Evolutionary conservation across 2,113 vertebrate genomes (phyloP).

Genomic region (Oenanthe oenanthe): DNA sequence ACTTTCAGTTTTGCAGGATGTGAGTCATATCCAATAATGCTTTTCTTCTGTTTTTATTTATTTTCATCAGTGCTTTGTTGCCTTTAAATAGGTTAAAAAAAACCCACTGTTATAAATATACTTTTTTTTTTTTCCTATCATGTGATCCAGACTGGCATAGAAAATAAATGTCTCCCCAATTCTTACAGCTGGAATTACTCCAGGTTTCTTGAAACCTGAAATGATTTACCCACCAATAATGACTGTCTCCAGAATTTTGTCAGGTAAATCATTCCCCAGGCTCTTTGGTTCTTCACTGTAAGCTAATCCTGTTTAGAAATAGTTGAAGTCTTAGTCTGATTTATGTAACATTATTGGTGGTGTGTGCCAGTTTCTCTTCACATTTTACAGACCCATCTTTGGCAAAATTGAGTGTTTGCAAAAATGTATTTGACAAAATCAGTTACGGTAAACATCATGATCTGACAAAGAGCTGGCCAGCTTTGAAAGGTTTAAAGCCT

Average conservation of each 20-base stretch:
- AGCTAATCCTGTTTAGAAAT: slow-evolving; percentile 49
- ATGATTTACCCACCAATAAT: slow-evolving; percentile 26
- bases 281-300: slow-evolving; percentile 34
- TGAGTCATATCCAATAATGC: neutral
- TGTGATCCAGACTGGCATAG: neutral
- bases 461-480: slow-evolving; percentile 53
- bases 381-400: slow-evolving; percentile 30
- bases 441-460: slow-evolving; percentile 66
- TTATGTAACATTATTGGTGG: slow-evolving; percentile 31
- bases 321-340: slow-evolving; percentile 53
- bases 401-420: slow-evolving; percentile 57
- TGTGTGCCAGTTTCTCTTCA: slow-evolving; percentile 6
- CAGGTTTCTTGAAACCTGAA: neutral
- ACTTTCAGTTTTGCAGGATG: neutral
- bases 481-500: slow-evolving; percentile 65
- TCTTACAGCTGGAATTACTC: slow-evolving; percentile 12
- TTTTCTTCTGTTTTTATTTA: neutral
- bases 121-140: neutral
- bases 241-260: slow-evolving; percentile 2
- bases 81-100: neutral
- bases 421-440: slow-evolving; percentile 70
- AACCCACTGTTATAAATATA: neutral
- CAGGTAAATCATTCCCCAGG: slow-evolving; percentile 10
- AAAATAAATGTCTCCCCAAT: neutral
- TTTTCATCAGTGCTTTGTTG: neutral